Percentiles rank a stretch among this genome's conserved stretches.
Conservation (phyloP, 2,797 vertebrate genomes). For the Sebastes glaucus region DNA sequence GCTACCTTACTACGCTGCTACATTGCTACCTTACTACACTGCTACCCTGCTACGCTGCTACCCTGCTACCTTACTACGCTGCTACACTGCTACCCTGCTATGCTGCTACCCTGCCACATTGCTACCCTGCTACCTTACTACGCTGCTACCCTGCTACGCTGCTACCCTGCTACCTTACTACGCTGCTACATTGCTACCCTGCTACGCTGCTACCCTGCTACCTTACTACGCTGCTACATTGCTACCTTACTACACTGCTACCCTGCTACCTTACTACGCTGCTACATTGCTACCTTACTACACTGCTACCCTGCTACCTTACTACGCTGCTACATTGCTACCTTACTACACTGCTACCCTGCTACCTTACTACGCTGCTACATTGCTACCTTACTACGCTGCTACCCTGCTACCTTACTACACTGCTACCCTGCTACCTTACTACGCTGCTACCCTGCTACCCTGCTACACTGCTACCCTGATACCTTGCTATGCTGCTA, state of each 20-base stretch:
- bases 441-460: too few species aligned
- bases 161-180: too few species aligned
- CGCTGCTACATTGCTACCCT: accelerated
- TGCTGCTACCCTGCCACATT: accelerated
- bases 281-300: accelerated
- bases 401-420: too few species aligned
- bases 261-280: background rate
- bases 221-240: too few species aligned
- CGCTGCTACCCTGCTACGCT: accelerated
- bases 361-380: too few species aligned
- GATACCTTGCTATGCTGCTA: accelerated
- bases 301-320: too few species aligned
- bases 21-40: accelerated
- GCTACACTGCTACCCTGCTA: accelerated
- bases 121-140: too few species aligned
- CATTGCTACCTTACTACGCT: accelerated
- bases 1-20: too few species aligned
- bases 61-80: accelerated
- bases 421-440: accelerated
- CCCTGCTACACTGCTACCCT: accelerated
- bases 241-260: constrained; percentile 17
- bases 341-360: too few species aligned
- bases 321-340: too few species aligned
- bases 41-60: accelerated
- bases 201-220: too few species aligned